These are phyloP conservation scores for Panzeria rudis DNA, from an alignment of 2,888 invertebrate genomes.

Conservation along the genomic window DNA sequence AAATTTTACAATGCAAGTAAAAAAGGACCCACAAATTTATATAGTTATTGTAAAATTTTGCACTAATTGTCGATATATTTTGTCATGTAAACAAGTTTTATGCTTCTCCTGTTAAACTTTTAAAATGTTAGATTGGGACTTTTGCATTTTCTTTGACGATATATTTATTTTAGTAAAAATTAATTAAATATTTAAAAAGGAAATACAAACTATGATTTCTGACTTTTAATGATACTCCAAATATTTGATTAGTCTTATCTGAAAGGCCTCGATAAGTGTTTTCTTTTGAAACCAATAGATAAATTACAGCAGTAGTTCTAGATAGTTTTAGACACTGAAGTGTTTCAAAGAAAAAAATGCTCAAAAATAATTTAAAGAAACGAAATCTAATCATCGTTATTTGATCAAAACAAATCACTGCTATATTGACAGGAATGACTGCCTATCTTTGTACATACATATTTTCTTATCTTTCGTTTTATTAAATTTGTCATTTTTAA, in stretches of 20 bases:
- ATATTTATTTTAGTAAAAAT: neutral
- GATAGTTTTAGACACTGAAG: neutral
- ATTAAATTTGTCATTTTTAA: constrained; percentile 16
- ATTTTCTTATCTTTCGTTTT: neutral
- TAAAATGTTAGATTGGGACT: too few relatives aligned
- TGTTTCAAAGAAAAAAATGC: neutral
- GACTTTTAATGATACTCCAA: neutral
- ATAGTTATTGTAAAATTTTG: too few relatives aligned
- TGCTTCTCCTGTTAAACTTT: too few relatives aligned
- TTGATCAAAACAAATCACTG: constrained; percentile 8
- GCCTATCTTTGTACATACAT: neutral
- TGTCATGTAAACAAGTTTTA: too few relatives aligned
- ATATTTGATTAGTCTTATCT: constrained; percentile 4
- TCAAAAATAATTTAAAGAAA: neutral
- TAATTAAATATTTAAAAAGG: neutral
- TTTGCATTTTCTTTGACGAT: too few relatives aligned
- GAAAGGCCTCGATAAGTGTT: neutral
- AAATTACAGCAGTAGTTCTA: neutral
- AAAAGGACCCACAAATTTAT: too few relatives aligned
- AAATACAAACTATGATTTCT: neutral
- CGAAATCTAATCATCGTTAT: constrained; percentile 16
- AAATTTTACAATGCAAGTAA: too few relatives aligned
- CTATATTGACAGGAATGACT: neutral
- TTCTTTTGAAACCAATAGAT: neutral
- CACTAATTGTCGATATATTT: too few relatives aligned